phyloP scores from a whole-genome alignment of 2,888 invertebrate species.

The Ferdinandea cuprea region DNA sequence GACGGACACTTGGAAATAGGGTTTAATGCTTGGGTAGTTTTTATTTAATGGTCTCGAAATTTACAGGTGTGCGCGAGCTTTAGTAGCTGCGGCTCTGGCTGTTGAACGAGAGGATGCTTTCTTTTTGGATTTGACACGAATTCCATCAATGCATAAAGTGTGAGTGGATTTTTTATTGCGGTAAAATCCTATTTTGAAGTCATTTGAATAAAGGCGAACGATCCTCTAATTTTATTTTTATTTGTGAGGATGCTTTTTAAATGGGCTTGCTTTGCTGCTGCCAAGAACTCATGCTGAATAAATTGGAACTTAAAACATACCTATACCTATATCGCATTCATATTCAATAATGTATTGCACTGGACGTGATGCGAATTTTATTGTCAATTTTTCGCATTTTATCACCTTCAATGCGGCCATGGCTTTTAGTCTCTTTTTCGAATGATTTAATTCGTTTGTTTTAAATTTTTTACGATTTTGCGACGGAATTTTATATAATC shows the following conservation, averaged over 20 bases:
- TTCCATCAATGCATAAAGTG: conserved; percentile 69
- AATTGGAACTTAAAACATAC: conserved; percentile 31
- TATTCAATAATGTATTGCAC: conserved; percentile 35
- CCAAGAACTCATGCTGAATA: conserved; percentile 28
- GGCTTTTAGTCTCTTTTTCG: conserved; percentile 7
- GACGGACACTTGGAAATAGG: conserved; percentile 68
- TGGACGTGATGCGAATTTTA: conserved; percentile 48
- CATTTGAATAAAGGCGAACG: conserved; percentile 49
- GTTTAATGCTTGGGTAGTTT: conserved; percentile 70
- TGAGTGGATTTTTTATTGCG: conserved; percentile 66
- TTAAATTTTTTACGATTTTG: neutral
- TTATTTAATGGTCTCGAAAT: conserved; percentile 73
- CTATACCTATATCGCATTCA: conserved; percentile 37
- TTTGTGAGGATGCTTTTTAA: conserved; percentile 15
- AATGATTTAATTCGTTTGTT: neutral
- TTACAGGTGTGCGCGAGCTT: conserved; percentile 64
- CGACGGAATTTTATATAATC: neutral
- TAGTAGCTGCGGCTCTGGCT: neutral
- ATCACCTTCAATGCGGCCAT: conserved; percentile 8
- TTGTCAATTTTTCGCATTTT: conserved; percentile 5
- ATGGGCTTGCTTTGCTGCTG: conserved; percentile 16
- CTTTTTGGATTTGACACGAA: conserved; percentile 60
- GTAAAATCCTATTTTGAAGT: conserved; percentile 51
- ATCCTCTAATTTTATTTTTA: conserved; percentile 37
- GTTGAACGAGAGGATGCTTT: conserved; percentile 19